A percentile compares a stretch with the other conserved stretches of the same genome.
Conservation (phyloP, 2,797 vertebrate genomes). For the Anomalospiza imberbis region DNA sequence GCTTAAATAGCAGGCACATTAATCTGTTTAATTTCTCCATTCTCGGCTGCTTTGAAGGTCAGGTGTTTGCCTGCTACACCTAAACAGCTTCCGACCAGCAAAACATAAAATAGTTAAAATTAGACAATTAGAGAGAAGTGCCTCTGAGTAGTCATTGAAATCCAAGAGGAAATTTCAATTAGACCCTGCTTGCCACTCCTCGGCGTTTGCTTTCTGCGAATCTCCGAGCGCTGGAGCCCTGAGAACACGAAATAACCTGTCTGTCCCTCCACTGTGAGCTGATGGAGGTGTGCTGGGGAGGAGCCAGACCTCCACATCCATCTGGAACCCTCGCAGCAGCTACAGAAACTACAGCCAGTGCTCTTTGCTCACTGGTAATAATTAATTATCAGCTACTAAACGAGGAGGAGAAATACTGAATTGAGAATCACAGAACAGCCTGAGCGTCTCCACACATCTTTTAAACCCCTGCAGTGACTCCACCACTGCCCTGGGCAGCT, state of each 20-base stretch:
- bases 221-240: not conserved
- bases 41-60: not conserved
- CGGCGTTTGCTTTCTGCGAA: not conserved
- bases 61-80: not conserved
- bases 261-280: not conserved
- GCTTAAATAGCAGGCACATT: not conserved
- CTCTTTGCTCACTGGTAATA: not conserved
- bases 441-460: fast-evolving
- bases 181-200: not conserved
- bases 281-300: not conserved
- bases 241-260: fast-evolving
- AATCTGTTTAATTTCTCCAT: not conserved
- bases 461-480: not conserved
- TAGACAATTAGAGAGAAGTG: not conserved
- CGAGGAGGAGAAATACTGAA: not conserved
- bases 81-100: not conserved
- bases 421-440: fast-evolving
- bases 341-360: fast-evolving
- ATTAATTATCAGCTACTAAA: not conserved
- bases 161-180: not conserved
- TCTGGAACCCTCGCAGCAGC: not conserved
- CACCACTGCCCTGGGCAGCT: not conserved
- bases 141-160: not conserved
- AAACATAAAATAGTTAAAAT: not conserved
- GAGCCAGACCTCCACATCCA: not conserved